A percentile compares a stretch with the other conserved stretches of the same genome.
These are phyloP conservation scores for Dendroctonus ponderosae DNA, from an alignment of 1,140 invertebrate species.

Conservation along the genomic window DNA sequence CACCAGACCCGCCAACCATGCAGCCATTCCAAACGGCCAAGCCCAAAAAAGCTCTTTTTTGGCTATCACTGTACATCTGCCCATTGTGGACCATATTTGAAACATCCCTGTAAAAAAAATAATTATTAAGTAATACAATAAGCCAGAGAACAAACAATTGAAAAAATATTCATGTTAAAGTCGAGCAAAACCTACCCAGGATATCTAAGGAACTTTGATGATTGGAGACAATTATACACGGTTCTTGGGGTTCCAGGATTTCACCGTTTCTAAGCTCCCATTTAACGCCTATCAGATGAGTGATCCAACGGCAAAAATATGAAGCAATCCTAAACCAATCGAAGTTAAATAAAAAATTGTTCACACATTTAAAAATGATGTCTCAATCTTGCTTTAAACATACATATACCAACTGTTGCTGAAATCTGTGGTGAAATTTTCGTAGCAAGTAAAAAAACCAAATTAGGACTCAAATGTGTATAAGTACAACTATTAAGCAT, in stretches of 20 bases:
- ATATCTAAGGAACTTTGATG: slow-evolving; percentile 86
- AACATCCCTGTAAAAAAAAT: slow-evolving; percentile 62
- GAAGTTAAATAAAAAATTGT: no score
- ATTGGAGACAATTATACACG: slow-evolving; percentile 81
- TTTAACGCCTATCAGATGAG: slow-evolving; percentile 70
- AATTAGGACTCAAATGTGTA: no score
- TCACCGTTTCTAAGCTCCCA: slow-evolving; percentile 78
- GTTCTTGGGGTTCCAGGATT: slow-evolving; percentile 71
- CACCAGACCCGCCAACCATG: slow-evolving; percentile 84
- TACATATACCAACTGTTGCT: no score
- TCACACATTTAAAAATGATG: no score
- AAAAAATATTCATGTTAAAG: background rate
- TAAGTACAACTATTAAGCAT: no score
- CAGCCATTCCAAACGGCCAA: slow-evolving; percentile 86
- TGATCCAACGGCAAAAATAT: slow-evolving; percentile 65
- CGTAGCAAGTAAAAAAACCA: no score
- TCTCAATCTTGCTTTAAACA: no score
- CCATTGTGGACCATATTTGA: slow-evolving; percentile 85
- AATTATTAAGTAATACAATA: background rate
- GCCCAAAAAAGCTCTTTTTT: slow-evolving; percentile 87
- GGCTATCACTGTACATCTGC: slow-evolving; percentile 80
- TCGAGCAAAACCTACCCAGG: slow-evolving; percentile 58
- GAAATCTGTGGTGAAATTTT: no score
- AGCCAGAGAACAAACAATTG: background rate
- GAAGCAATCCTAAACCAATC: slow-evolving; percentile 65